Base-by-base conservation (phyloP, 1,140 invertebrate species). In the Cyclina sinensis region DNA sequence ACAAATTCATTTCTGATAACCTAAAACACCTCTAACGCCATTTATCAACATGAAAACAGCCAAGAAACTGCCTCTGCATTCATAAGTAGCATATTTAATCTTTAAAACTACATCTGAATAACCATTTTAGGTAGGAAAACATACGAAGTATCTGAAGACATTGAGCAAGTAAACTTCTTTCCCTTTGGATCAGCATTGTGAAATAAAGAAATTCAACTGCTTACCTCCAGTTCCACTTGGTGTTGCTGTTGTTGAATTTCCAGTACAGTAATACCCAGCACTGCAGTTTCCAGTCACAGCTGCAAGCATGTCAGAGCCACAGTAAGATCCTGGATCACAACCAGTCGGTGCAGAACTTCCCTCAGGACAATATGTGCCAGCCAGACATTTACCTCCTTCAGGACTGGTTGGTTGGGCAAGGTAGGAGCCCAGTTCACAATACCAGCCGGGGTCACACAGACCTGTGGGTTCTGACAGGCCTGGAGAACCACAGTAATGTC, bases 371-470 rank as follows among this genome's bases (percentile, higher is more conserved):
- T 94, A 62, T 74, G 84, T 85, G 91, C 94, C 93, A 88, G 93
- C 91, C 12, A 93, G 32, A 91, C 94, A 95, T 74, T 92, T 92
- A 14, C 73, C 84, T 21, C 94, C 94, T 59, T 94, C 91, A 43
- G 94, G 93, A 51, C 87, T 73, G 2, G 92, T 76, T 7, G 94
- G 94, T n/a, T 94, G 93, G 21, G 92, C 89, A 18, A 93, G 65
- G 59, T 59, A 90, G 16, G 94, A 93, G 0, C 93, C 91, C 5
- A 93, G 51, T n/a, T 91, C 92, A 88, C 94, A 95, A 87, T 92
- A 95, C 94, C 94, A 95, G 30, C 94, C 94, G 14, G 93, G 82
- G 54, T 94, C 92, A 93, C 94, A 95, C 48, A 86, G 57, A 9
- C 68, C 92, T 51, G 94, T 94, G 18, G 93, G 92, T 24, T 62